Evolutionary conservation across 2,113 vertebrate species (phyloP).

Genomic region (Gulo gulo): DNA sequence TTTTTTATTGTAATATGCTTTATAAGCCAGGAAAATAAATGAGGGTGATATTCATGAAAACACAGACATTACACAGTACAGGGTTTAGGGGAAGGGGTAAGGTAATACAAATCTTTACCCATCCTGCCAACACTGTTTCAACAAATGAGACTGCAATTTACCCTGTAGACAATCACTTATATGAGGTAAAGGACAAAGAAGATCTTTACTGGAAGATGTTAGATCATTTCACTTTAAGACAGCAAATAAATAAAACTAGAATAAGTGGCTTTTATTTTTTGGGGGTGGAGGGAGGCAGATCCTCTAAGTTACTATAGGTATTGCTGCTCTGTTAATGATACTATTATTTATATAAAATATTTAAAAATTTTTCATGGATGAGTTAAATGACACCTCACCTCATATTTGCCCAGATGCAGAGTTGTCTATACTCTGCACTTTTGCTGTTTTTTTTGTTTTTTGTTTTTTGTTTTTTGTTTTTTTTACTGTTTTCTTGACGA

Average conservation of each 20-base stretch:
- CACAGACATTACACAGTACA: constrained; percentile 76
- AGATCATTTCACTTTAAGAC: neutral
- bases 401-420: constrained; percentile 1
- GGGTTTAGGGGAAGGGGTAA: constrained; percentile 39
- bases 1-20: constrained; percentile 62
- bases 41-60: constrained; percentile 74
- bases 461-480: neutral
- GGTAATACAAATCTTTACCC: constrained; percentile 61
- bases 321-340: constrained; percentile 70
- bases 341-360: constrained; percentile 75
- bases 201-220: constrained; percentile 47
- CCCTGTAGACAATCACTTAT: constrained; percentile 53
- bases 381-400: constrained; percentile 23
- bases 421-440: neutral
- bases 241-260: neutral
- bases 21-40: constrained; percentile 79
- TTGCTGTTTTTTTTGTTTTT: constrained; percentile 68
- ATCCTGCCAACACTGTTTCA: constrained; percentile 74
- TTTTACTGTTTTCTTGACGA: constrained; percentile 91
- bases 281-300: neutral
- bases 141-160: constrained; percentile 61
- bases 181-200: constrained; percentile 64
- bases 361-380: constrained; percentile 63
- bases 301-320: constrained; percentile 59
- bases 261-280: constrained; percentile 30